phyloP scores from a whole-genome alignment of 2,888 invertebrate species.

The Pyrocoelia pectoralis region DNA sequence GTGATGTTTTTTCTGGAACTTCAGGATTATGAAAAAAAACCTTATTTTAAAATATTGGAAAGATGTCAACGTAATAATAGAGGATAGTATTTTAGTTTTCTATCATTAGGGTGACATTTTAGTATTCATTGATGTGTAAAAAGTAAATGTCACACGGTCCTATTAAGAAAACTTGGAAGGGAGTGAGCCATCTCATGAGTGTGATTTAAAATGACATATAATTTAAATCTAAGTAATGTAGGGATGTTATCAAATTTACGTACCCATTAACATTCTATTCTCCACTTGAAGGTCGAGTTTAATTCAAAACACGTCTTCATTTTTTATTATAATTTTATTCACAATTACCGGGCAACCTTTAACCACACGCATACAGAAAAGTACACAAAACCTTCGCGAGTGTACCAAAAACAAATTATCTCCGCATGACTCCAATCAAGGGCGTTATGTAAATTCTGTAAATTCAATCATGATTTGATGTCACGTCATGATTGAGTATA shows the following conservation, averaged over 20 bases:
- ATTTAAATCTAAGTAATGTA: too few species aligned
- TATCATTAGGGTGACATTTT: too few species aligned
- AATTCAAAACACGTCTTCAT: background rate
- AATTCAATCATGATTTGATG: slow-evolving; percentile 38
- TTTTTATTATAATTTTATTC: slow-evolving; percentile 13
- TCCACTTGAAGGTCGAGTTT: background rate
- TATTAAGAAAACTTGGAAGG: too few species aligned
- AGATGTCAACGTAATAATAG: too few species aligned
- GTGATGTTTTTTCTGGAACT: background rate
- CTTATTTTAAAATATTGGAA: too few species aligned
- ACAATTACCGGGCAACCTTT: slow-evolving; percentile 5
- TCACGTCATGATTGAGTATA: slow-evolving; percentile 36
- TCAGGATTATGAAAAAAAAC: too few species aligned
- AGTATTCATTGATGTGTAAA: too few species aligned
- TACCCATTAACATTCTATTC: background rate
- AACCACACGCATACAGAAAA: slow-evolving; percentile 26
- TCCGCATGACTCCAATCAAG: slow-evolving; percentile 38
- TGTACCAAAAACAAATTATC: slow-evolving; percentile 42
- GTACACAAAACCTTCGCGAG: slow-evolving; percentile 43
- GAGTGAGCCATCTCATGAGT: too few species aligned
- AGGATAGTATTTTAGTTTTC: too few species aligned
- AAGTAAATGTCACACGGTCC: too few species aligned
- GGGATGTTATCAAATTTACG: background rate
- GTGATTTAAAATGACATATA: too few species aligned
- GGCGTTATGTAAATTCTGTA: slow-evolving; percentile 34